These are phyloP conservation scores for Xylocopa sonorina DNA, from an alignment of 1,140 invertebrate species.

Conservation along the genomic window DNA sequence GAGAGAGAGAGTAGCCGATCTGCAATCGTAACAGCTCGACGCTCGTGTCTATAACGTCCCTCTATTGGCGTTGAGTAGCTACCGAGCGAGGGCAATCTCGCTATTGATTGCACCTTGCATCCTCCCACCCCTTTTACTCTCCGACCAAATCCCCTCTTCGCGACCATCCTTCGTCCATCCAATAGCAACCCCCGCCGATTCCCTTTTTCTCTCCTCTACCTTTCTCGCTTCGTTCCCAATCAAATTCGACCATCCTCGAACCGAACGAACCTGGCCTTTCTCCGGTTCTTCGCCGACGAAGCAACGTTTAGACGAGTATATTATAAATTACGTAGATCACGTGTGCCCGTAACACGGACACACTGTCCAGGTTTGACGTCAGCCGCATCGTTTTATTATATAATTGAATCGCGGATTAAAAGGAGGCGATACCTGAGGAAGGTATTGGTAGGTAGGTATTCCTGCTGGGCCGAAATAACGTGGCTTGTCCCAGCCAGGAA, in stretches of 20 bases:
- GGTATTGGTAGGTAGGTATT: too few relatives aligned
- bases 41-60: conserved; percentile 56
- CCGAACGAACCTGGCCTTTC: too few relatives aligned
- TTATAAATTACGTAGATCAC: too few relatives aligned
- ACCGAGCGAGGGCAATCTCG: conserved; percentile 67
- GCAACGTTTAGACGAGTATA: too few relatives aligned
- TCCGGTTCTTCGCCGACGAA: too few relatives aligned
- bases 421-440: too few relatives aligned
- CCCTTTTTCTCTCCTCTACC: neutral
- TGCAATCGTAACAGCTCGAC: conserved; percentile 61
- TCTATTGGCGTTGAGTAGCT: conserved; percentile 66
- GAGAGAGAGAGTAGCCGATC: conserved; percentile 41
- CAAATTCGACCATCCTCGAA: conserved; percentile 38
- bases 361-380: too few relatives aligned
- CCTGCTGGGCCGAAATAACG: conserved; percentile 50
- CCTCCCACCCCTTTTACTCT: conserved; percentile 53
- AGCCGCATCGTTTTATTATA: too few relatives aligned
- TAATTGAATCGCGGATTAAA: too few relatives aligned
- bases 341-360: too few relatives aligned
- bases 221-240: neutral
- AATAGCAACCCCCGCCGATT: conserved; percentile 15
- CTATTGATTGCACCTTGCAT: conserved; percentile 69
- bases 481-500: conserved; percentile 55
- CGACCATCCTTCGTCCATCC: conserved; percentile 44
- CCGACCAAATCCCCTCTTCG: conserved; percentile 39